A percentile compares a stretch with the other conserved stretches of the same genome.
Evolutionary conservation across 2,797 vertebrate species (phyloP).

Genomic region (Parauchenoglanis punctatus): DNA sequence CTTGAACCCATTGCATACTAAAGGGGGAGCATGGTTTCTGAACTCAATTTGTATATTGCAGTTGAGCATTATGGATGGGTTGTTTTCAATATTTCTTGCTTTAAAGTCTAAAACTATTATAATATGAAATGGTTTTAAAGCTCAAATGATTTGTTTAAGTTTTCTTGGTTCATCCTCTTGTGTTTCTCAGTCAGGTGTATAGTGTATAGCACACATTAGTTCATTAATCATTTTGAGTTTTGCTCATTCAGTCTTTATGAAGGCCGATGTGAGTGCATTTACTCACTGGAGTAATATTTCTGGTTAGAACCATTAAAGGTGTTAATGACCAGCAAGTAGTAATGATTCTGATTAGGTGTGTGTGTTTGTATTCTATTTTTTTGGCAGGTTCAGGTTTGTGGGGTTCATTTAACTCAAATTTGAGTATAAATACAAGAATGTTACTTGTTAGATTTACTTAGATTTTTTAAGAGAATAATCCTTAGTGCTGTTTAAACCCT

Average conservation of each 20-base stretch:
- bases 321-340: not conserved
- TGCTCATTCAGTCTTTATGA: not conserved
- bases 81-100: not conserved
- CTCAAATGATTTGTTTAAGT: not conserved
- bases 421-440: not conserved
- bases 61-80: not conserved
- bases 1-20: not conserved
- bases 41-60: not conserved
- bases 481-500: not conserved
- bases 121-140: not conserved
- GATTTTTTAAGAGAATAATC: not conserved
- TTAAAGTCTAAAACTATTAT: not conserved
- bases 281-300: not conserved
- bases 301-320: not conserved
- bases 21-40: not conserved
- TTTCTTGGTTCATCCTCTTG: not conserved
- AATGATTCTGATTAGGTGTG: not conserved
- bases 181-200: not conserved
- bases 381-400: not conserved
- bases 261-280: not conserved
- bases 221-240: not conserved
- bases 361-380: not conserved
- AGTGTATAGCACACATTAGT: not conserved
- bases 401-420: not conserved
- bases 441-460: not conserved